A percentile compares a stretch with the other conserved stretches of the same genome.
These are phyloP conservation scores for Drosophila saltans DNA, from an alignment of 1,140 invertebrate species.

Conservation along the genomic window DNA sequence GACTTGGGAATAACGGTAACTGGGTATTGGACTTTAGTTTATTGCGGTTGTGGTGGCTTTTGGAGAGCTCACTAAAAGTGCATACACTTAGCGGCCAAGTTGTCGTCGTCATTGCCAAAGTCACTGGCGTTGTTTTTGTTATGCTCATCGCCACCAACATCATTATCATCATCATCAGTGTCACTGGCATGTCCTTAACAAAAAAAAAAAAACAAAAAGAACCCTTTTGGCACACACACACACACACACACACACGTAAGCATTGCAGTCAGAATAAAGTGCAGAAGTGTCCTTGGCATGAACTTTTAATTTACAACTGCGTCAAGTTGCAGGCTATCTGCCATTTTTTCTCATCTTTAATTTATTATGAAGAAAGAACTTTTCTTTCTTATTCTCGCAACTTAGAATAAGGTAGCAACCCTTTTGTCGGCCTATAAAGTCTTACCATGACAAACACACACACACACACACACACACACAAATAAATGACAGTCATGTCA, in stretches of 20 bases:
- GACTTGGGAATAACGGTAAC: not conserved
- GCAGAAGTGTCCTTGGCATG: constrained; percentile 56
- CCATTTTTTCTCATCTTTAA: constrained; percentile 40
- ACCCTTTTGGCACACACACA: not conserved
- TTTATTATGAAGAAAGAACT: constrained; percentile 62
- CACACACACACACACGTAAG: not conserved
- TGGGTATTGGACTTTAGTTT: constrained; percentile 14
- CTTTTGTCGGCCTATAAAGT: not conserved
- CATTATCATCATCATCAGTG: constrained; percentile 24
- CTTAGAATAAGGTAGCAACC: constrained; percentile 45
- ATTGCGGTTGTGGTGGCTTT: constrained; percentile 12
- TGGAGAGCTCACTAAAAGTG: constrained; percentile 6
- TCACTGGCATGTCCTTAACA: constrained; percentile 22
- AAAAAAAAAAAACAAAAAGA: not conserved
- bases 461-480: not conserved
- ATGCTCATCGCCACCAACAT: not conserved
- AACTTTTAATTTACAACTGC: constrained; percentile 74
- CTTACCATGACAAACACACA: not conserved
- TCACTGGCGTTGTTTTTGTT: constrained; percentile 15
- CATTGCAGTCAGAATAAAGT: constrained; percentile 9
- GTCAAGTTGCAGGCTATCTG: constrained; percentile 35
- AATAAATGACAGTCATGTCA: constrained; percentile 64
- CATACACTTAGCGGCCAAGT: constrained; percentile 34
- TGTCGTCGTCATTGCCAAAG: constrained; percentile 17
- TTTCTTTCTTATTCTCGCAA: constrained; percentile 35